Percentiles rank a stretch among this genome's conserved stretches.
Evolutionary conservation across 1,140 invertebrate species (phyloP).

Genomic region (Amyelois transitella): DNA sequence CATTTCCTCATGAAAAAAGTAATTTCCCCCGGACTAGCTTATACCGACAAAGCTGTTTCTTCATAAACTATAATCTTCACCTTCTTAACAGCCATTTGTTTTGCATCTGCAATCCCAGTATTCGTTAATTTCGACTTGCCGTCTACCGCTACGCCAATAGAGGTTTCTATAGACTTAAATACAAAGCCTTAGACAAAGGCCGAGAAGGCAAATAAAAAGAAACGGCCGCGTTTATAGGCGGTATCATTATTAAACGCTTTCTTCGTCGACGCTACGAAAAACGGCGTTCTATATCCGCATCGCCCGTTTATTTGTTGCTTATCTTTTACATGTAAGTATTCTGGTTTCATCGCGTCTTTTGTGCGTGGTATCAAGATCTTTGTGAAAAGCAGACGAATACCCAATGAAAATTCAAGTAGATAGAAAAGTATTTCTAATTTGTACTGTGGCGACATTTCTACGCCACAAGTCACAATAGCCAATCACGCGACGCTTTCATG

Average conservation of each 20-base stretch:
- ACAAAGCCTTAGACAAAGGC: constrained; percentile 35
- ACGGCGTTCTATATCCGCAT: constrained; percentile 30
- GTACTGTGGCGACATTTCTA: too few species aligned
- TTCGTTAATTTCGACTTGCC: not conserved
- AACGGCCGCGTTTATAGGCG: constrained; percentile 39
- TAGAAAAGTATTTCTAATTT: too few species aligned
- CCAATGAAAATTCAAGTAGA: too few species aligned
- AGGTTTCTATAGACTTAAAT: constrained; percentile 1
- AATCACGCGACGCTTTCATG: too few species aligned
- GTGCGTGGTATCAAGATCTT: not conserved
- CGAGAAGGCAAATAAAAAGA: constrained; percentile 39
- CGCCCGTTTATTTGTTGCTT: constrained; percentile 34
- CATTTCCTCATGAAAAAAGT: too few species aligned
- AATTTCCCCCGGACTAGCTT: too few species aligned
- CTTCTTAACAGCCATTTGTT: constrained; percentile 4
- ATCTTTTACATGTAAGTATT: constrained; percentile 24
- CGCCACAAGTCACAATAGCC: too few species aligned
- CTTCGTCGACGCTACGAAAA: constrained; percentile 32
- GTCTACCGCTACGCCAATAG: not conserved
- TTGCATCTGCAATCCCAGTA: not conserved
- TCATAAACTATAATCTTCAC: not conserved
- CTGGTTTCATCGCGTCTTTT: not conserved
- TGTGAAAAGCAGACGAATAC: not conserved
- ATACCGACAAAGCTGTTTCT: not conserved
- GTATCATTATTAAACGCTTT: constrained; percentile 54